phyloP scores from a whole-genome alignment of 2,113 vertebrate species.

The Nerophis ophidion region DNA sequence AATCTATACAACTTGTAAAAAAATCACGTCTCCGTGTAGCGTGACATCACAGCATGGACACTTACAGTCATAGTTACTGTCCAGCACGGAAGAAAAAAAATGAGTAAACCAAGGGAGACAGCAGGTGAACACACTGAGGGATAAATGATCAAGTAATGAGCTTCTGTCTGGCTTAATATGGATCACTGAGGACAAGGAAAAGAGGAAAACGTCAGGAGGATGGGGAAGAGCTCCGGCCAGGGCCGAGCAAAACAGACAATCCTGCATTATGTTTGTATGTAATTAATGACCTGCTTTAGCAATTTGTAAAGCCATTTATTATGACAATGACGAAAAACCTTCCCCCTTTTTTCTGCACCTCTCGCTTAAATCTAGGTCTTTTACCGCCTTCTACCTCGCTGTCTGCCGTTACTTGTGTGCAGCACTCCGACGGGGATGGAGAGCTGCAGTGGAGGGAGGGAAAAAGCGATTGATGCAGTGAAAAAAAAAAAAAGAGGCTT shows the following conservation, averaged over 20 bases:
- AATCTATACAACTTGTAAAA: no score
- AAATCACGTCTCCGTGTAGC: no score
- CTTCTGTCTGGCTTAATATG: constrained; percentile 40
- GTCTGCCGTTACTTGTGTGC: constrained; percentile 26
- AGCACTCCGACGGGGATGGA: constrained; percentile 22
- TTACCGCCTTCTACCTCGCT: constrained; percentile 10
- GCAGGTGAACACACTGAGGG: constrained; percentile 16
- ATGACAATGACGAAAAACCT: constrained; percentile 46
- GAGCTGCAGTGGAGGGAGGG: constrained; percentile 12
- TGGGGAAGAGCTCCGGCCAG: constrained; percentile 9
- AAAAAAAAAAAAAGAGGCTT: constrained; percentile 33
- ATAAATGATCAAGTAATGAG: constrained; percentile 43
- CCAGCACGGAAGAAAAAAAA: no score
- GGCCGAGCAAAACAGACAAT: constrained; percentile 13
- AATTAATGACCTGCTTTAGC: constrained; percentile 61
- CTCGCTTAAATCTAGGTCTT: constrained; percentile 33
- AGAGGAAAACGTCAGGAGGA: constrained; percentile 11
- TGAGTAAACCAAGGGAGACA: constrained; percentile 20
- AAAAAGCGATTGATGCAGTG: constrained; percentile 15
- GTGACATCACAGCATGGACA: no score
- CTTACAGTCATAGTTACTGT: no score
- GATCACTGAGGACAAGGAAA: constrained; percentile 27
- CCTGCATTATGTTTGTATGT: constrained; percentile 44
- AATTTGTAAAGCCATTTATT: constrained; percentile 65
- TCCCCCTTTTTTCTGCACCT: constrained; percentile 42